These are phyloP conservation scores for Enteromius unitaeniatus DNA, from an alignment of 2,797 vertebrate genomes.

Conservation along the genomic window DNA sequence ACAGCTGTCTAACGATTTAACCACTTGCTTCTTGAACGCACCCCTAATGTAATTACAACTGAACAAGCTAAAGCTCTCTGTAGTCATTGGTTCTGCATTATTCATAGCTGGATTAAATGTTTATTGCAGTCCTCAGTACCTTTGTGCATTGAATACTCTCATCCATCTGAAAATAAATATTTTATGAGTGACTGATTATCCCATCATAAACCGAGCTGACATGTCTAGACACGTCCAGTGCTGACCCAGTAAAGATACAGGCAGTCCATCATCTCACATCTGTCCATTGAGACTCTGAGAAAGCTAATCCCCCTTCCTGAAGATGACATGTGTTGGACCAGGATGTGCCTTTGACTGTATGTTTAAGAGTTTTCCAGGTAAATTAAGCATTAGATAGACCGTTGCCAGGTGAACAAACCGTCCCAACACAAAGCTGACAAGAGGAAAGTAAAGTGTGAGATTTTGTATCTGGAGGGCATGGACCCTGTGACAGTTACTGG, in stretches of 20 bases:
- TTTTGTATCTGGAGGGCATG: constrained; percentile 36
- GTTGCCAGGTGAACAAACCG: constrained; percentile 42
- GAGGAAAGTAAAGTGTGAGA: constrained; percentile 38
- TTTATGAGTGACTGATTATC: constrained; percentile 15
- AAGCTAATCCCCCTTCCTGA: not conserved
- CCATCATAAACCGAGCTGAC: not conserved
- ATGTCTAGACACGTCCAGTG: constrained; percentile 31
- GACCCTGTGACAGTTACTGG: constrained; percentile 37
- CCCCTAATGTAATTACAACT: not conserved
- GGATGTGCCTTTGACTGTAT: constrained; percentile 1
- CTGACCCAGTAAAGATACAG: constrained; percentile 31
- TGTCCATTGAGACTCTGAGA: constrained; percentile 8
- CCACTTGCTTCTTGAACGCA: not conserved
- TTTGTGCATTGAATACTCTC: not conserved
- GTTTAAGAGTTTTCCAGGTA: constrained; percentile 50
- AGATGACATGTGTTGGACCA: not conserved
- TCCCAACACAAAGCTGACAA: constrained; percentile 32
- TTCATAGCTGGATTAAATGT: not conserved
- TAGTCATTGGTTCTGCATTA: not conserved
- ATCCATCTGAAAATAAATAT: constrained; percentile 18
- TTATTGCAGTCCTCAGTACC: not conserved
- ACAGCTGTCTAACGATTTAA: not conserved
- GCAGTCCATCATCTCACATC: constrained; percentile 25
- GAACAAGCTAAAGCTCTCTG: not conserved
- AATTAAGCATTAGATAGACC: constrained; percentile 30